These are phyloP conservation scores for Lutjanus argentimaculatus DNA, from an alignment of 2,797 vertebrate species.

Conservation along the genomic window DNA sequence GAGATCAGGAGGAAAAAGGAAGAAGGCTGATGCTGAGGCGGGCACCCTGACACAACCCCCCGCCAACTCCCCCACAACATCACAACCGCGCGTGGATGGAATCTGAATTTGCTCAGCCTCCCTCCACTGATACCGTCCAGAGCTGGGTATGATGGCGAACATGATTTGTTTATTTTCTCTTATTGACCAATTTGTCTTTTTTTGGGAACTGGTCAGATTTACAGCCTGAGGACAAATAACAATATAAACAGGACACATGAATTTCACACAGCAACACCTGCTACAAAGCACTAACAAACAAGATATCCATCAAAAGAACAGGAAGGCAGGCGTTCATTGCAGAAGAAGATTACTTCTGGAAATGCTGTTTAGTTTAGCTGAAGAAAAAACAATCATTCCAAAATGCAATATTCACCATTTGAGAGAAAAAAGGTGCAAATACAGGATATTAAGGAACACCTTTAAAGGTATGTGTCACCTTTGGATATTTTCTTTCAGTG, in stretches of 20 bases:
- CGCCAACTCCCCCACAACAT: conserved; percentile 10
- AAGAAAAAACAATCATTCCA: conserved; percentile 25
- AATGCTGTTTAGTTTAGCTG: conserved; percentile 30
- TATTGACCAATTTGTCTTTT: conserved; percentile 24
- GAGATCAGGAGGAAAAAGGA: conserved; percentile 67
- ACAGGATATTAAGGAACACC: conserved; percentile 37
- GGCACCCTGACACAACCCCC: conserved; percentile 51
- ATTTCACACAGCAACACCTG: conserved; percentile 47
- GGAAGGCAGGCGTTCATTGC: conserved; percentile 23
- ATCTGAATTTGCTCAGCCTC: conserved; percentile 53
- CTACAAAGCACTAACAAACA: conserved; percentile 56
- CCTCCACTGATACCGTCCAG: conserved; percentile 26
- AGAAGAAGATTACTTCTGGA: conserved; percentile 36
- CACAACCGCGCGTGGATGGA: conserved; percentile 41
- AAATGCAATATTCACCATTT: conserved; percentile 44
- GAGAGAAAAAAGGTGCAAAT: conserved; percentile 20
- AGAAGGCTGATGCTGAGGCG: conserved; percentile 67
- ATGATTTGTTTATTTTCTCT: conserved; percentile 47
- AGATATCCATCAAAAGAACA: conserved; percentile 47
- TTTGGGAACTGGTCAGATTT: conserved; percentile 30
- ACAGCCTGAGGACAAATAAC: conserved; percentile 37
- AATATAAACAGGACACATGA: conserved; percentile 41
- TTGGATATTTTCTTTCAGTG: conserved; percentile 29
- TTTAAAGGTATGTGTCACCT: conserved; percentile 44
- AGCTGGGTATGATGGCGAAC: conserved; percentile 29